Base-by-base conservation (phyloP, 2,888 invertebrate genomes). In the Lithophane ornitopus region DNA sequence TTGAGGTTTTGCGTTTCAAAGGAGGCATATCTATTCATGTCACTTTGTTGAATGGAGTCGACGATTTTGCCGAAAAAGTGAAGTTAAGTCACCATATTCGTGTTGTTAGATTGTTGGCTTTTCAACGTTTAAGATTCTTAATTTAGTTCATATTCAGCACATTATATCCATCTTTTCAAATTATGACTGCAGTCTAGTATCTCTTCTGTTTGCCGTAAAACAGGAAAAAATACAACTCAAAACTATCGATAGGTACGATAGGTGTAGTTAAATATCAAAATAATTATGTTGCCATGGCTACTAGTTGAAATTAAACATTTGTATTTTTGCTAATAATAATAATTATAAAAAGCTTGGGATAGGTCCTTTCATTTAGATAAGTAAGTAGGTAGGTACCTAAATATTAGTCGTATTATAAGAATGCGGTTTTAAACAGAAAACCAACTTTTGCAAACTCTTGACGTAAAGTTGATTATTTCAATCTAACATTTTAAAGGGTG, bases 1-100 rank as follows among this genome's bases (percentile, higher is more conserved):
- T 92, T 85, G 84, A 86, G 89, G 86, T 88, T 87, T 88, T 85
- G 86, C 86, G 86, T 86, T 88, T 85, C 88, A 88, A 88, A 88
- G 81, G 74, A 76, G 78, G 70, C 74, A 82, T n/a, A n/a, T 85
- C 87, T 88, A 88, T 88, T 88, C 88, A 88, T 88, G 88, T 88
- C 88, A 88, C 82, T 83, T 62, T 80, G 74, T 59, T 87, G 88
- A 88, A 88, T 88, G 65, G 80, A 77, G 74, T 82, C 74, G n/a
- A 77, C 61, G 79, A 78, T 79, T 82, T 76, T 79, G 49, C 65
- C 70, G 70, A 62, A 82, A 82, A 84, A 76, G 66, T 70, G 77
- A 85, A 74, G 70, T 67, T 62, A 39, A 73, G 72, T 78, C 41
- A 73, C 67, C 61, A 69, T 75, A 80, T 34, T 6, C 69, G 39